Evolutionary conservation across 2,797 vertebrate genomes (phyloP), one percentile per base, ranked within the genome.

Genomic region (Scleropages formosus): DNA sequence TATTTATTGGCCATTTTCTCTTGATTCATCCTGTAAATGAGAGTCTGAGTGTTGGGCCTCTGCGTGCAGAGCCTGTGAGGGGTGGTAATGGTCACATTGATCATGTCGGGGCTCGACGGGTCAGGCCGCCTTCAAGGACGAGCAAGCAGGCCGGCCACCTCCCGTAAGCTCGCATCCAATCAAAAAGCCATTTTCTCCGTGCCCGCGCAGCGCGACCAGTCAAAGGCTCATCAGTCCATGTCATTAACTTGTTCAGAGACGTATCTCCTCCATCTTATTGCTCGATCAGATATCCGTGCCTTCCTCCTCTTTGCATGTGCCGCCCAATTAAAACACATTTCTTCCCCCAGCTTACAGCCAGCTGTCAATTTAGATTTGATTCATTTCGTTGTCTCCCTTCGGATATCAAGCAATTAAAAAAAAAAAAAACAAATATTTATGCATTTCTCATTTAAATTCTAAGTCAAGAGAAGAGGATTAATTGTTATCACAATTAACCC

Each of bases 21-120:
- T 67, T 51, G 24, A 72, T 76, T 53, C 68, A 62, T 51, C 64
- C 27, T 64, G 61, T 76, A 76, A 63, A 76, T 72, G 61, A 71
- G 49, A 58, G 82, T n/a, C 47, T 27, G 26, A 27, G 68, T 27
- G 12, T 18, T 62, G 12, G 62, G 20, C 18, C 20, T 22, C 26
- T 26, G 20, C 51, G 24, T 71, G 47, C 31, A 16, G 18, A 70
- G 75, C 27, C 31, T 53, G n/a, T 2, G 22, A 22, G 61, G 60
- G 53, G 51, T 4, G 27, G 56, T 60, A 75, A 75, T 78, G 73
- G 62, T 51, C 47, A 15, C 26, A 66, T 72, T 61, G 67, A 75
- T 75, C 67, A 78, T 64, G 69, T 72, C 69, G 12, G 24, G 49
- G n/a, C 49, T 60, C 47, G 26, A 16, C 47, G 60, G 47, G 27